Conservation (phyloP, 2,888 invertebrate genomes). For the Lasioglossum malachurum region DNA sequence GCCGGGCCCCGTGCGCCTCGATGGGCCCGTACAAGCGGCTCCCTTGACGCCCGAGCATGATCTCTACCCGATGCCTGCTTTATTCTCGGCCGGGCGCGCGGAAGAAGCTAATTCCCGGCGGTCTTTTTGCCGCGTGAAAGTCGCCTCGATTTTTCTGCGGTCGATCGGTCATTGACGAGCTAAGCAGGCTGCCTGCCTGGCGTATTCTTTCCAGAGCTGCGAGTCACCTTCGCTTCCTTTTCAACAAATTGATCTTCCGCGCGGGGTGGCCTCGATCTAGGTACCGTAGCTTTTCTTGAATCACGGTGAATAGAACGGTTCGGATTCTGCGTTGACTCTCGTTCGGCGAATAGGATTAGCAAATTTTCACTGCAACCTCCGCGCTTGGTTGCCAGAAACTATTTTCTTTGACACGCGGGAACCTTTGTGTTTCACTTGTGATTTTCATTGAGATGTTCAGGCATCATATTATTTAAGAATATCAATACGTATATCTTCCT, state of each 20-base stretch:
- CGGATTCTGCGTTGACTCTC: not conserved
- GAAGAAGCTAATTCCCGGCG: conserved; percentile 57
- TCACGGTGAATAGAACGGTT: not conserved
- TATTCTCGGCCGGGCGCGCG: conserved; percentile 51
- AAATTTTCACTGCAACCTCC: not conserved
- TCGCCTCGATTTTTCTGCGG: conserved; percentile 6
- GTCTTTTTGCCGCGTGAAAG: conserved; percentile 25
- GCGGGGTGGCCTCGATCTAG: not conserved
- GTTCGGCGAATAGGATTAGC: not conserved
- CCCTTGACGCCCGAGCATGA: conserved; percentile 21
- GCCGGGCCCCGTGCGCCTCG: conserved; percentile 53
- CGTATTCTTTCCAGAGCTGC: not conserved
- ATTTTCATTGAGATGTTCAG: too few species aligned
- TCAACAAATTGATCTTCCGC: not conserved
- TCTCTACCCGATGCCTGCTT: conserved; percentile 10
- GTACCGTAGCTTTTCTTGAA: not conserved
- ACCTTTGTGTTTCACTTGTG: too few species aligned
- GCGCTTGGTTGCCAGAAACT: not conserved
- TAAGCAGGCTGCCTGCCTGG: not conserved
- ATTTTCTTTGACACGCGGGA: too few species aligned
- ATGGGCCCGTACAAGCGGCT: conserved; percentile 48
- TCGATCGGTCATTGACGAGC: not conserved
- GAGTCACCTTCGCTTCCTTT: not conserved
- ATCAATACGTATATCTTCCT: too few species aligned
- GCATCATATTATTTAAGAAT: too few species aligned